Evolutionary conservation across 2,888 invertebrate genomes (phyloP).

Genomic region (Standfussiana lucernea): DNA sequence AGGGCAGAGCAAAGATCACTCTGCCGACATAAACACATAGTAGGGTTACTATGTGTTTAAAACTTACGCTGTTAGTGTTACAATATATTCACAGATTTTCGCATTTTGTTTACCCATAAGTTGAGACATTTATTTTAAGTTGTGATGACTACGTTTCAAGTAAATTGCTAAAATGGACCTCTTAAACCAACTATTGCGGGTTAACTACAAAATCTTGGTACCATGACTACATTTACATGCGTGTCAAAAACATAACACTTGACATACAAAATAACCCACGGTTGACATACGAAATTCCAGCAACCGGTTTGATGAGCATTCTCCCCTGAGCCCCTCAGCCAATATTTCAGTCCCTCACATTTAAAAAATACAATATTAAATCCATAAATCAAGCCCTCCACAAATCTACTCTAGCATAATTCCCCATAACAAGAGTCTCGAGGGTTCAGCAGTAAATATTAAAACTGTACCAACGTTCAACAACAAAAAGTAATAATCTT

Average conservation of each 20-base stretch:
- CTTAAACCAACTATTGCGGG: neutral
- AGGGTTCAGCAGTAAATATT: conserved; percentile 62
- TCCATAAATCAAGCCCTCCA: conserved; percentile 58
- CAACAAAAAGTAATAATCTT: conserved; percentile 67
- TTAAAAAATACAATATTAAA: conserved; percentile 63
- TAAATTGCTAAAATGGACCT: neutral
- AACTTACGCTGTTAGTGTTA: neutral
- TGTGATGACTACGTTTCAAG: neutral
- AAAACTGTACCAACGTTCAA: conserved; percentile 54
- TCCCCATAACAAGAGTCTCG: conserved; percentile 48
- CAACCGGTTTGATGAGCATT: conserved; percentile 10
- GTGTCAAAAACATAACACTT: neutral
- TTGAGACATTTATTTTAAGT: neutral
- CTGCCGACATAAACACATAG: too few species aligned
- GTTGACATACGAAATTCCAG: conserved; percentile 13
- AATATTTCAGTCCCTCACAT: conserved; percentile 46
- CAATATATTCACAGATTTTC: neutral
- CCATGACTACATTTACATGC: neutral
- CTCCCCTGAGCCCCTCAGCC: conserved; percentile 7
- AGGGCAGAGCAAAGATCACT: too few species aligned
- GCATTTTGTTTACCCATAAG: neutral
- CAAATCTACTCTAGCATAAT: conserved; percentile 62
- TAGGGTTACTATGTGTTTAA: neutral
- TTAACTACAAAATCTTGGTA: neutral
- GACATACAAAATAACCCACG: neutral